Evolutionary conservation across 2,797 vertebrate genomes (phyloP), one percentile per base, ranked within the genome.

Genomic region (Anisognathus igniventris): DNA sequence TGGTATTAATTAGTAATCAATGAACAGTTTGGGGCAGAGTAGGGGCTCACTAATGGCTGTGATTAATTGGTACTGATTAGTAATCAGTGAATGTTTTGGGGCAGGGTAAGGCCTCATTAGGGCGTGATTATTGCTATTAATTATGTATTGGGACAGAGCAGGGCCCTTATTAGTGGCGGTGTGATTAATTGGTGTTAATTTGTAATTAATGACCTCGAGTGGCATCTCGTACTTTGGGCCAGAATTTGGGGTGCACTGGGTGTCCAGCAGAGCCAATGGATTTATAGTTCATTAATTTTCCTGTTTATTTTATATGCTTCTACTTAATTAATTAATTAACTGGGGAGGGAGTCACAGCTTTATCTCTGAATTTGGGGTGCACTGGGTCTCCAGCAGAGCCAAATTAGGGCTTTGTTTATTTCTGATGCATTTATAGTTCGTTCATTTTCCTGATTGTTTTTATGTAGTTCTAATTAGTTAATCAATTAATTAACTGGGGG

Each of bases 351-450:
- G 30, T 4, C 39, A 10, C 40, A 18, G 61, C 5, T 44, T n/a
- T 11, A 13, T 24, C 21, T 9, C 61, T 18, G 17, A 9, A 25
- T 44, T n/a, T 19, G 50, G 50, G 61, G n/a, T 12, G 39, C 50
- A 2, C 37, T 7, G 15, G 15, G 40, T 40, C 40, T 40, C 40
- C 40, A 16, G 22, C 27, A 8, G 19, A 64, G 50, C 74, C n/a
- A 13, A 31, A 56, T 23, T 7, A n/a, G 35, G 4, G 2, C 19
- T 1, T 20, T 5, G 25, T 35, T 47, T 25, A 1, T 6, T 58
- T 33, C 31, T 14, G 7, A 13, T 21, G 8, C 20, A 0, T 72
- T 37, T 17, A 3, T 12, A 7, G 7, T 9, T 33, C 2, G 2
- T 27, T 54, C 2, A 9, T 44, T 50, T 20, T 21, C 10, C 8